Evolutionary conservation across 2,797 vertebrate genomes (phyloP).

Genomic region (Lycodopsis pacificus): DNA sequence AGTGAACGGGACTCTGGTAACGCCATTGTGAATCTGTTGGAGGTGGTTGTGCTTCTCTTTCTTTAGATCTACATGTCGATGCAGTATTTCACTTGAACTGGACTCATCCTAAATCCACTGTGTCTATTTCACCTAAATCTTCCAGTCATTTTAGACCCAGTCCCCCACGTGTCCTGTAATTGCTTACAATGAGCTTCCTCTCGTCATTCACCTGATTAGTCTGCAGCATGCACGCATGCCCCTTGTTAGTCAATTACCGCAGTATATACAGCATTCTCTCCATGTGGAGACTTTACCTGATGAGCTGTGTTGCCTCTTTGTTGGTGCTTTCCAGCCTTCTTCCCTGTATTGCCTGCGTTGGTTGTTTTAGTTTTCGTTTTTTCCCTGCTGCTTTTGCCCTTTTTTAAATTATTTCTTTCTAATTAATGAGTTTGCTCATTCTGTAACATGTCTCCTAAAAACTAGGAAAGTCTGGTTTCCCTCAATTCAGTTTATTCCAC

Average conservation of each 20-base stretch:
- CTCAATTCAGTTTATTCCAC: neutral
- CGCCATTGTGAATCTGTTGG: neutral
- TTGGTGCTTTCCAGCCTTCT: neutral
- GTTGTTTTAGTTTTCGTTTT: neutral
- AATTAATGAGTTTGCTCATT: neutral
- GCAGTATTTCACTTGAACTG: neutral
- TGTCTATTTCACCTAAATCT: neutral
- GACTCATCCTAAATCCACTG: neutral
- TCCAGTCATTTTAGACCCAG: neutral
- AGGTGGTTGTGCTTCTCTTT: neutral
- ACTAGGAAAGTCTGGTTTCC: neutral
- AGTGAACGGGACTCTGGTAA: neutral
- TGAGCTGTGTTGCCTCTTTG: slow-evolving; percentile 16
- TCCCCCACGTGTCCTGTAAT: neutral
- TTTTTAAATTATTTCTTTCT: neutral
- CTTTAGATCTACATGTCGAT: neutral
- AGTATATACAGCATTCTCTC: slow-evolving; percentile 12
- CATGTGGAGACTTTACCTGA: neutral
- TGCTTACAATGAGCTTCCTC: slow-evolving; percentile 1
- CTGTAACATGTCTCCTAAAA: neutral
- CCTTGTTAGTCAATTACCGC: slow-evolving; percentile 28
- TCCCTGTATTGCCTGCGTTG: neutral
- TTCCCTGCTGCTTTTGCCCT: neutral
- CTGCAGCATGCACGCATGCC: slow-evolving; percentile 6
- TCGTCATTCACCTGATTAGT: slow-evolving; percentile 10